Evolutionary conservation across 2,888 invertebrate species (phyloP), one percentile per base, ranked within the genome.

Genomic region (Stenichneumon culpator): DNA sequence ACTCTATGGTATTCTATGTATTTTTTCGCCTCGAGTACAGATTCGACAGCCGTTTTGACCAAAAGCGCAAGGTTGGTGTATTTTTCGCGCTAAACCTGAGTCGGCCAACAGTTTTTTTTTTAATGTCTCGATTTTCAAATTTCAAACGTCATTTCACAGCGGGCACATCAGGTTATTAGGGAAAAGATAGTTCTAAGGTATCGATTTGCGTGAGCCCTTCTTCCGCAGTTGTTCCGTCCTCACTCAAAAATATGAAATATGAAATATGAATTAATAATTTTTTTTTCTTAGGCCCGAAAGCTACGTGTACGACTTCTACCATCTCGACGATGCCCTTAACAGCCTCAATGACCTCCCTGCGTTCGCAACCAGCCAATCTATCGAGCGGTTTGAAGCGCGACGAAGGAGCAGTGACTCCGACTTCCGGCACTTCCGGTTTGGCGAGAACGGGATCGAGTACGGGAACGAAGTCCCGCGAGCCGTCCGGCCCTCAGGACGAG

Each of bases 401-500:
- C 7, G 88, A 87, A 14, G 81, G 80, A 14, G 54, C 77, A 9
- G 70, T 80, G 25, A 86, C 69, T 7, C 82, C 86, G 28, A 82
- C 52, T 16, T 73, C 84, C 47, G 72, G 72, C 6, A 63, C 75
- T 44, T 86, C 82, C 19, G 86, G 86, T 68, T 79, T 86, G 16
- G 32, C 88, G 7, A 88, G 90, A 82, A 82, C 90, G 3, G 63
- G 87, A 19, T 90, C 89, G 7, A 90, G 87, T 65, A 84, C 89
- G 7, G 88, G 89, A 14, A 79, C 83, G 3, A 93, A 92, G 57
- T 92, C 91, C 0, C 88, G 91, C 3, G 93, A 93, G 44, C 88
- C 90, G 0, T 90, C 92, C 0, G 91, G 91, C 1, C 90, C 91
- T 4, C 97, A 98, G 92, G 97, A 97, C 86, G 98, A 98, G 92